Conservation (phyloP, 2,888 invertebrate species). For the Acrocyrtus sp. region DNA sequence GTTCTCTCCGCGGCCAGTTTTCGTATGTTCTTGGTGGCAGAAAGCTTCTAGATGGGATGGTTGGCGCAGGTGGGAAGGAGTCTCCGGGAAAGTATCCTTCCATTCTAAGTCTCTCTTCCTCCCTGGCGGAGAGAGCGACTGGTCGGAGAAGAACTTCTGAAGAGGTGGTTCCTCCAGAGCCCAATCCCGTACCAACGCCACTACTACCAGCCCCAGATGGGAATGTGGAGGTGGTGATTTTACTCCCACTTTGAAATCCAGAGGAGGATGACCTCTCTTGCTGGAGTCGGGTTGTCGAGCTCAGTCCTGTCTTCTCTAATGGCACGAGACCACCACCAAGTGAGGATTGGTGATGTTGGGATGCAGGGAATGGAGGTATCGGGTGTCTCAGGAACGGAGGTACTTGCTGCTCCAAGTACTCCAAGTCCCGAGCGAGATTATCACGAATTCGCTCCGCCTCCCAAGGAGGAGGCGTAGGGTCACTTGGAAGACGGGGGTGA, state of each 20-base stretch:
- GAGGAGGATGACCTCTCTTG: conserved; percentile 61
- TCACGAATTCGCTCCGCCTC: conserved; percentile 63
- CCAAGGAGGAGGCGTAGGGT: conserved; percentile 63
- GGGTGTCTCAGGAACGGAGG: conserved; percentile 58
- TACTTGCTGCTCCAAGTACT: conserved; percentile 63
- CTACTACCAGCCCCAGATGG: conserved; percentile 58
- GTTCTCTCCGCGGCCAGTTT: conserved; percentile 66
- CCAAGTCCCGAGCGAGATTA: conserved; percentile 62
- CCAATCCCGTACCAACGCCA: conserved; percentile 49
- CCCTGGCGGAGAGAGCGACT: conserved; percentile 43
- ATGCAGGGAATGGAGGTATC: background rate
- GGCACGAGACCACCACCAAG: conserved; percentile 11
- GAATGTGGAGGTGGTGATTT: conserved; percentile 55
- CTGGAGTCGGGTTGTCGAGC: conserved; percentile 59
- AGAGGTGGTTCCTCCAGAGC: conserved; percentile 56
- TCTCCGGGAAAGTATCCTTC: conserved; percentile 40
- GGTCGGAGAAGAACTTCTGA: conserved; percentile 46
- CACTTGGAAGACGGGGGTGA: conserved; percentile 60
- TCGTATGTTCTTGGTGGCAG: conserved; percentile 57
- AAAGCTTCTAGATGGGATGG: conserved; percentile 53
- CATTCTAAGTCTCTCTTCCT: conserved; percentile 54
- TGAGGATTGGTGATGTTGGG: conserved; percentile 23
- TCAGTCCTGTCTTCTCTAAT: conserved; percentile 56
- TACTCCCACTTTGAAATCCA: conserved; percentile 63
- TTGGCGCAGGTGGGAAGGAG: conserved; percentile 34